A percentile compares a stretch with the other conserved stretches of the same genome.
phyloP scores from a whole-genome alignment of 2,113 vertebrate species.

The Bucco capensis region DNA sequence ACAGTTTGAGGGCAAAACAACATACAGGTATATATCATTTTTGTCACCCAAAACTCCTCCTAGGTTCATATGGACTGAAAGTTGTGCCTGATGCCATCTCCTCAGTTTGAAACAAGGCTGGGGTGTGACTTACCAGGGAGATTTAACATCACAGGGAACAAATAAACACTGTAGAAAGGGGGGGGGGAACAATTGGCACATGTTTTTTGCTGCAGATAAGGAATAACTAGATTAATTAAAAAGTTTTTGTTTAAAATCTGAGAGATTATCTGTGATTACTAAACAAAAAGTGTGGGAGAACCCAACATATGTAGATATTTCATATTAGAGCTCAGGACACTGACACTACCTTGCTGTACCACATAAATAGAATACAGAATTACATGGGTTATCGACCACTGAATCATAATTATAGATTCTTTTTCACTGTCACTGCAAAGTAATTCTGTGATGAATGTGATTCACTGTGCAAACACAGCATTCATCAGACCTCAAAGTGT shows the following conservation, averaged over 20 bases:
- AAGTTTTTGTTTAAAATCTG: neutral
- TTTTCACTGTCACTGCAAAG: neutral
- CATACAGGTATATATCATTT: neutral
- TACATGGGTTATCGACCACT: neutral
- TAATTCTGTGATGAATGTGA: neutral
- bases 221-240: neutral
- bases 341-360: neutral
- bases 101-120: neutral
- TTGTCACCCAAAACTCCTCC: neutral
- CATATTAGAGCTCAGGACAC: neutral
- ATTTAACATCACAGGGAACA: neutral
- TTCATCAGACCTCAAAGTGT: neutral
- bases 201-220: neutral
- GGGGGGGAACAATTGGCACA: rapidly evolving
- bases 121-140: neutral
- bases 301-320: neutral
- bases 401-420: slow-evolving; percentile 10
- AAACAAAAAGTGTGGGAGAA: neutral
- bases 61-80: neutral
- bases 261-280: neutral
- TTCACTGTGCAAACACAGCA: neutral
- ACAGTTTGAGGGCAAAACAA: neutral
- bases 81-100: neutral
- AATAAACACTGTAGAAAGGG: neutral
- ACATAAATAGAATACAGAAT: neutral